phyloP scores from a whole-genome alignment of 2,888 invertebrate genomes.

The Yponomeuta cagnagella region DNA sequence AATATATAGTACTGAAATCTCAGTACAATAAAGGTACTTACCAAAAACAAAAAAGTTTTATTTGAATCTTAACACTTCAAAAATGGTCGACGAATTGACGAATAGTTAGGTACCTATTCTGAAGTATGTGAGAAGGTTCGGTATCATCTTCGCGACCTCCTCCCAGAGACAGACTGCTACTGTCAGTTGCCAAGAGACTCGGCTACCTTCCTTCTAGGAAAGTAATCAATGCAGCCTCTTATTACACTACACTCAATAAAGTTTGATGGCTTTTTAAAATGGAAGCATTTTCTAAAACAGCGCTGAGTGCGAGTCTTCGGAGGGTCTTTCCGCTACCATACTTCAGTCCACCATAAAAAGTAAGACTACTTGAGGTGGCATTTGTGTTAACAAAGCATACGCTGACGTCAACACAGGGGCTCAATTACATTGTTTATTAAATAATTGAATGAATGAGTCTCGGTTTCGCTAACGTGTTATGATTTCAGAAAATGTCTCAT shows the following conservation, averaged over 20 bases:
- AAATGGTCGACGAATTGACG: too few relatives aligned
- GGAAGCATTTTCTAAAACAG: background rate
- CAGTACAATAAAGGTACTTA: too few relatives aligned
- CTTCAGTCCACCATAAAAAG: background rate
- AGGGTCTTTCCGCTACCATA: background rate
- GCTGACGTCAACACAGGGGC: slow-evolving; percentile 11
- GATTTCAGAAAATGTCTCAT: slow-evolving; percentile 48
- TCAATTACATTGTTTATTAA: slow-evolving; percentile 22
- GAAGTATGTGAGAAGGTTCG: too few relatives aligned
- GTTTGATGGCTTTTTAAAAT: background rate
- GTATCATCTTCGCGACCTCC: background rate
- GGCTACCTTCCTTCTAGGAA: background rate
- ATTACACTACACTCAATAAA: background rate
- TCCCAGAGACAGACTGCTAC: background rate
- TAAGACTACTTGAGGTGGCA: slow-evolving; percentile 7
- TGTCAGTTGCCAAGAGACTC: background rate
- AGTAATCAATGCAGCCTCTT: background rate
- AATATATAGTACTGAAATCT: too few relatives aligned
- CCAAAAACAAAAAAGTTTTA: too few relatives aligned
- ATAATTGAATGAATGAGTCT: slow-evolving; percentile 25
- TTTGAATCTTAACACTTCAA: too few relatives aligned
- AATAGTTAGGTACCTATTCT: too few relatives aligned
- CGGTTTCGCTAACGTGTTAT: slow-evolving; percentile 31
- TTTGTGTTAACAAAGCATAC: background rate
- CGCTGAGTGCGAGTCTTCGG: background rate